phyloP scores from a whole-genome alignment of 2,797 vertebrate genomes.

The Champsocephalus gunnari region DNA sequence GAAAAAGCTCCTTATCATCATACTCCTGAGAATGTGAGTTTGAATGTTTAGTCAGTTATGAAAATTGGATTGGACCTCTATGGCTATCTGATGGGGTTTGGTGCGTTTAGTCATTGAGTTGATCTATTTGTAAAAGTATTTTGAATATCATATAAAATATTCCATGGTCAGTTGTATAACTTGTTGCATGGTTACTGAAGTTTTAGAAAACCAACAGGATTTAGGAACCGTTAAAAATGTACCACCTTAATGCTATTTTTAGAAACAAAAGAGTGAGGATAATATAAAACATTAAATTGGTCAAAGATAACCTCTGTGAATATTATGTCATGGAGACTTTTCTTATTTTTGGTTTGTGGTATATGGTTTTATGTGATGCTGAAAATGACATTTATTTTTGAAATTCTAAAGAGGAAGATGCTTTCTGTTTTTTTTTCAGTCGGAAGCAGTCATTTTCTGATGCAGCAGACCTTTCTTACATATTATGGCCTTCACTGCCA shows the following conservation, averaged over 20 bases:
- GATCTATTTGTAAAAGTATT: conserved; percentile 23
- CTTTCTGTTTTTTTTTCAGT: no score
- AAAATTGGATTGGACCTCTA: conserved; percentile 44
- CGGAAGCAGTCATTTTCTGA: conserved; percentile 3
- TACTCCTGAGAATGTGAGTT: conserved; percentile 7
- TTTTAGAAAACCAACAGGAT: neutral
- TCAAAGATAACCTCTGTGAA: neutral
- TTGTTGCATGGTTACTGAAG: conserved; percentile 5
- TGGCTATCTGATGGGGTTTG: conserved; percentile 30
- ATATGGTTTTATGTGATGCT: neutral
- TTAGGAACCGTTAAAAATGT: neutral
- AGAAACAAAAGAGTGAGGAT: neutral
- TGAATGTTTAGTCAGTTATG: conserved; percentile 27
- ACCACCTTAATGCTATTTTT: neutral
- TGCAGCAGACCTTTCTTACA: conserved; percentile 1
- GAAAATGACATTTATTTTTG: neutral
- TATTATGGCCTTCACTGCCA: conserved; percentile 48
- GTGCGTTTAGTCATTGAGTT: conserved; percentile 36
- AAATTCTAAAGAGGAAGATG: neutral
- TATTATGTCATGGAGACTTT: conserved; percentile 5
- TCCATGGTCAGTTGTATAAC: neutral
- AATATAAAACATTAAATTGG: neutral
- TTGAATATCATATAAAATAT: conserved; percentile 21
- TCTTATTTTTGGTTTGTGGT: neutral
- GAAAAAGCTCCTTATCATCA: neutral